Percentiles rank a stretch among this genome's conserved stretches.
Evolutionary conservation across 2,888 invertebrate species (phyloP).

Genomic region (Pilophorus perplexus): DNA sequence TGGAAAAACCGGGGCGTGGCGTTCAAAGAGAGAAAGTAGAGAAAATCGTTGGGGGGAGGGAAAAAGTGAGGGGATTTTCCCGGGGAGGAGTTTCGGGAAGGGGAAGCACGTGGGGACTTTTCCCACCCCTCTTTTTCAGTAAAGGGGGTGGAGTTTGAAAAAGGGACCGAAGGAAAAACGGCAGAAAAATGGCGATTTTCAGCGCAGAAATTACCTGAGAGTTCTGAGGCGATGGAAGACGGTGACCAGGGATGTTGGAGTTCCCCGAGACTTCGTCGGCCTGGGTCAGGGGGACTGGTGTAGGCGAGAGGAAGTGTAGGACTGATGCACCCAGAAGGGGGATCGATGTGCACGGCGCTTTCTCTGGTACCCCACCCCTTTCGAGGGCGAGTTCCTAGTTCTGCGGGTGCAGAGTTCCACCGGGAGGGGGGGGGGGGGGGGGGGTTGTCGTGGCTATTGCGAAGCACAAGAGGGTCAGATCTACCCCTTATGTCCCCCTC

Average conservation of each 20-base stretch:
- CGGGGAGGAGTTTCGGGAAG: too few relatives aligned
- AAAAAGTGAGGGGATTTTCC: conserved; percentile 3
- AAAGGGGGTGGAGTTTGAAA: not conserved
- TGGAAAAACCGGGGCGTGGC: conserved; percentile 35
- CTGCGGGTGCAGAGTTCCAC: not conserved
- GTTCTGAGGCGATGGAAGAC: not conserved
- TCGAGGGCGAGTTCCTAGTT: not conserved
- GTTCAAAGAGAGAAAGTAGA: conserved; percentile 25
- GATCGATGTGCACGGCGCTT: conserved; percentile 36
- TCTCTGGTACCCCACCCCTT: conserved; percentile 6
- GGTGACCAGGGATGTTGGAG: not conserved
- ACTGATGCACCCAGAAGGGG: conserved; percentile 36
- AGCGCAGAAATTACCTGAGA: not conserved
- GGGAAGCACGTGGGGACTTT: too few relatives aligned
- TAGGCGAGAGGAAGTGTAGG: conserved; percentile 38
- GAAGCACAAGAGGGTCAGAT: not conserved
- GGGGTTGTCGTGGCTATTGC: not conserved
- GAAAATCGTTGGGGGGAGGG: not conserved
- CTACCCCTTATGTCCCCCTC: not conserved
- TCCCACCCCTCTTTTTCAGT: not conserved
- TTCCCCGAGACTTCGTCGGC: not conserved
- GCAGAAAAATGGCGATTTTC: not conserved
- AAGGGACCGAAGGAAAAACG: not conserved
- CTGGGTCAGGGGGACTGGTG: conserved; percentile 5
- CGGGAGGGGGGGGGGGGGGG: not conserved